Conservation (phyloP, 2,797 vertebrate genomes). For the Sebastes ruberrimus region DNA sequence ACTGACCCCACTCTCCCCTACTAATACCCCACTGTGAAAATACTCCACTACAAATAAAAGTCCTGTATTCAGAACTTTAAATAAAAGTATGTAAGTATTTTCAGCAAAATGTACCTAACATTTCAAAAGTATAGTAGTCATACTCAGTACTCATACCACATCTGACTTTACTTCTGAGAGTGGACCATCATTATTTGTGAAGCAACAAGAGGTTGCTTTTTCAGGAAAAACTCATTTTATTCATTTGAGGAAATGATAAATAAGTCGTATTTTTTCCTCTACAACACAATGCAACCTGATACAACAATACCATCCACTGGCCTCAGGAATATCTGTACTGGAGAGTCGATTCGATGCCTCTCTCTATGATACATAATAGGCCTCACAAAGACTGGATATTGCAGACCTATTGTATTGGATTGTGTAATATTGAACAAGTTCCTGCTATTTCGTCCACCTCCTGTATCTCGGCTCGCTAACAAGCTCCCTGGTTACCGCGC, state of each 20-base stretch:
- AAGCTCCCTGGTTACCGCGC: slow-evolving; percentile 38
- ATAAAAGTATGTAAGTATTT: no score
- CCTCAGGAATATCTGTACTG: background rate
- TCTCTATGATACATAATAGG: background rate
- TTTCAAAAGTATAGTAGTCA: no score
- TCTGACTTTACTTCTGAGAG: background rate
- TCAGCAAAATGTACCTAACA: no score
- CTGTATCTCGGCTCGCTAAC: background rate
- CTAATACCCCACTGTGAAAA: no score
- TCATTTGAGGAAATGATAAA: background rate
- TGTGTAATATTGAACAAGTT: background rate
- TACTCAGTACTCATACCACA: background rate
- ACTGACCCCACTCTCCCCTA: no score
- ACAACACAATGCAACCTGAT: background rate
- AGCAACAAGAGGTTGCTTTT: background rate
- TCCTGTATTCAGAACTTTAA: no score
- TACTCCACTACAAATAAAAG: no score
- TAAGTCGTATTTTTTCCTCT: background rate
- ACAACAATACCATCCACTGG: background rate
- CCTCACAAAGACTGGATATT: background rate
- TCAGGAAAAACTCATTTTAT: background rate
- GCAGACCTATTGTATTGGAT: background rate
- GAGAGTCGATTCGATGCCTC: background rate
- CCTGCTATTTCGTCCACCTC: background rate
- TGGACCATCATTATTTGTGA: background rate